Base-by-base conservation (phyloP, 2,113 vertebrate genomes). In the Bagarius yarrelli region DNA sequence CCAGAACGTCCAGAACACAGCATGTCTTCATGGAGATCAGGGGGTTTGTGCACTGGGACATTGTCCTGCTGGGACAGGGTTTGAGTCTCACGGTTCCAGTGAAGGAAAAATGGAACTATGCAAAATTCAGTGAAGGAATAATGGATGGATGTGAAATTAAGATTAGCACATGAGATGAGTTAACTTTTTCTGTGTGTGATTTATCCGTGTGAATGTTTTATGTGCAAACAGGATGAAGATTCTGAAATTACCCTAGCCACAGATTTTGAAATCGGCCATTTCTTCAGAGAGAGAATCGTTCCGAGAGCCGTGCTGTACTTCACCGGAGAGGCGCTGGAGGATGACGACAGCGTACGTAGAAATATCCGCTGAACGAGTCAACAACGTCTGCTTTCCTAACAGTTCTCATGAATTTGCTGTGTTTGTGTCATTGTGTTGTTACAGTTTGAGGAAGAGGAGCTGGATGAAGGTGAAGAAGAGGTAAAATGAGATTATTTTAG, bases 231-330 rank as follows among this genome's bases (percentile, higher is more conserved):
- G 98, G 97, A 99, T 75, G 98, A 99, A 91, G 97, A 99, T 83
- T 96, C 95, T 0, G 97, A 99, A 83, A 96, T 96, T 87, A 96
- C 94, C 25, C 84, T 98, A 89, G 96, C 96, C 67, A 95, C 96
- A 77, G 98, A 99, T 91, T 99, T 98, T 89, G 97, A 99, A 90
- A 96, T 98, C 0, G 98, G 97, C 8, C 97, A 99, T 86, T 99
- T 99, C 88, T 98, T 99, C 91, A 96, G 96, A 78, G 97, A 99
- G 89, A 93, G 97, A 89, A 95, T 99, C 88, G 94, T 99, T 66
- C 97, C 98, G 1, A 92, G 97, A 86, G 97, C 97, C 0, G 96
- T 99, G 83, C 94, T 99, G n/a, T 99, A 98, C 90, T 99, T 99
- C 91, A 99, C 97, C 0, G 97, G 97, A 36, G 96, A 98, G 90